phyloP scores from a whole-genome alignment of 2,888 invertebrate genomes.

The Stenoptilia bipunctidactyla region DNA sequence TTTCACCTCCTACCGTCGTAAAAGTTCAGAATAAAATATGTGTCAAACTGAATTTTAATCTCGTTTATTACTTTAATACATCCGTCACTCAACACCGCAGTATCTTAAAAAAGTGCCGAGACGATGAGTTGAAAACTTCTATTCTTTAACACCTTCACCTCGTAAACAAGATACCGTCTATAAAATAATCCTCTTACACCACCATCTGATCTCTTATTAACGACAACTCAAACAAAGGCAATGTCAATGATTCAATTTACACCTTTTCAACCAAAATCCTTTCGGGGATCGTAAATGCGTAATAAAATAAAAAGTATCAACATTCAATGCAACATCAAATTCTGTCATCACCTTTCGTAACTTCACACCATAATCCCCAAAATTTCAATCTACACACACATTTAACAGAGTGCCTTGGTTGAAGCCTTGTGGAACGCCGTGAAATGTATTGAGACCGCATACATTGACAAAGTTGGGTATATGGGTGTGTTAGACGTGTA shows the following conservation, averaged over 20 bases:
- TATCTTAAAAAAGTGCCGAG: too few species aligned
- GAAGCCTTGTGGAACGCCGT: not conserved
- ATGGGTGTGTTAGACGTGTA: not conserved
- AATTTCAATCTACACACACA: too few species aligned
- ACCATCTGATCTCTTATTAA: not conserved
- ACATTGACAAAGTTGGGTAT: not conserved
- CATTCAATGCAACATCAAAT: constrained; percentile 2
- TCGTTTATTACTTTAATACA: too few species aligned
- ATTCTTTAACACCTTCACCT: too few species aligned
- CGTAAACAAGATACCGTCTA: not conserved
- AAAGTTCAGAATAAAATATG: too few species aligned
- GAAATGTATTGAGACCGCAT: not conserved
- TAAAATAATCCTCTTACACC: constrained; percentile 2
- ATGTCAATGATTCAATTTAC: constrained; percentile 14
- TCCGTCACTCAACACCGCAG: too few species aligned
- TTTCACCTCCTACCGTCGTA: too few species aligned
- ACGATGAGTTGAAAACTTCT: too few species aligned
- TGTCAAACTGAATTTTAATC: too few species aligned
- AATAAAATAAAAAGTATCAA: constrained; percentile 13
- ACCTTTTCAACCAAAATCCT: constrained; percentile 9
- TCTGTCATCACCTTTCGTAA: too few species aligned
- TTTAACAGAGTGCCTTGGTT: too few species aligned
- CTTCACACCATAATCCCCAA: too few species aligned
- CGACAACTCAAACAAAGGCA: not conserved
- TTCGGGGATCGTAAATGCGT: constrained; percentile 10